phyloP scores from a whole-genome alignment of 2,888 invertebrate species.

The Clivina fossor region DNA sequence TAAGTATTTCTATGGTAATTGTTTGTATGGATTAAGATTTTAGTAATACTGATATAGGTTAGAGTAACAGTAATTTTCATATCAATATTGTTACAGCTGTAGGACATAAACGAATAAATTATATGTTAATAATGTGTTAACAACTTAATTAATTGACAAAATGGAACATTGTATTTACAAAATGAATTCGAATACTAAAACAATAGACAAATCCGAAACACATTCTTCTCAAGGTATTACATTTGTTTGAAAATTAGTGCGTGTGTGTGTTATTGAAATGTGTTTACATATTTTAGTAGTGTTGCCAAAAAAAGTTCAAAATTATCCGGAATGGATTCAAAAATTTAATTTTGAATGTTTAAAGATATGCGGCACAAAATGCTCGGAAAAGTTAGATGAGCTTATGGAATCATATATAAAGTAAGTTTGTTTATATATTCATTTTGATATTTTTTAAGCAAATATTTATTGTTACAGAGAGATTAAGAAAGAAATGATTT shows the following conservation, averaged over 20 bases:
- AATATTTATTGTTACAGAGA: constrained; percentile 12
- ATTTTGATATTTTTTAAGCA: neutral
- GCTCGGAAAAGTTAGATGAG: constrained; percentile 21
- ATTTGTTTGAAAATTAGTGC: neutral
- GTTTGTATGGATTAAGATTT: too few species aligned
- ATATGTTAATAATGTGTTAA: too few species aligned
- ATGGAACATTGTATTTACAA: too few species aligned
- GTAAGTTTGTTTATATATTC: constrained; percentile 8
- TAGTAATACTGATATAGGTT: too few species aligned
- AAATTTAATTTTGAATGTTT: constrained; percentile 15
- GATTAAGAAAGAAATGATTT: constrained; percentile 7
- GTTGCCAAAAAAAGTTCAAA: neutral
- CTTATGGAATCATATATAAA: constrained; percentile 20
- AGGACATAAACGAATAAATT: too few species aligned
- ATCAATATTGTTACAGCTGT: too few species aligned
- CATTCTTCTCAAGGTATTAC: too few species aligned
- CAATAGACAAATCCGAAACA: too few species aligned
- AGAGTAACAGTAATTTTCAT: too few species aligned
- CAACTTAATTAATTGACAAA: too few species aligned
- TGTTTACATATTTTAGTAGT: neutral
- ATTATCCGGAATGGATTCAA: constrained; percentile 17
- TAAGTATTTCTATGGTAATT: too few species aligned
- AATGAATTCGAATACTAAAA: too few species aligned
- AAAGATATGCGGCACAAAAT: constrained; percentile 11
- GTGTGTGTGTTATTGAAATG: constrained; percentile 6